phyloP scores from a whole-genome alignment of 2,888 invertebrate genomes.

The Cremastinae sp. region DNA sequence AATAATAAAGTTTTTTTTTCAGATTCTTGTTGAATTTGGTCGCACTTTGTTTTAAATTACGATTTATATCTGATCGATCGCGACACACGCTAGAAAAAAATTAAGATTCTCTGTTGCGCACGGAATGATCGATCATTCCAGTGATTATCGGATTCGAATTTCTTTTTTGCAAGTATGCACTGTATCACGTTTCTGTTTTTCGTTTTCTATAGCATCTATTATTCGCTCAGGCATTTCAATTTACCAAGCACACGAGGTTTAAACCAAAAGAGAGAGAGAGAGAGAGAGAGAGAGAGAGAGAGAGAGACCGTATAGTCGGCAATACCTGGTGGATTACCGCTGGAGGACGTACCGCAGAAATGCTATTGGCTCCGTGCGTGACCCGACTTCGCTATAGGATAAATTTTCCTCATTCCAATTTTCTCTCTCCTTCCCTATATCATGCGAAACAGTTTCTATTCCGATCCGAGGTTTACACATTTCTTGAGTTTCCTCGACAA shows the following conservation, averaged over 20 bases:
- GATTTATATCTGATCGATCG: too few relatives aligned
- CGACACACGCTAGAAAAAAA: too few relatives aligned
- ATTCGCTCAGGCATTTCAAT: slow-evolving; percentile 63
- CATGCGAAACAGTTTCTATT: slow-evolving; percentile 8
- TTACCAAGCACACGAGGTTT: slow-evolving; percentile 57
- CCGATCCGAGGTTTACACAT: slow-evolving; percentile 45
- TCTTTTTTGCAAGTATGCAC: not conserved
- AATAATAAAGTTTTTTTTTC: too few relatives aligned
- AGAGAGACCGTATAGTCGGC: slow-evolving; percentile 56
- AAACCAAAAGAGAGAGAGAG: slow-evolving; percentile 40
- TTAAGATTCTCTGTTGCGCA: too few relatives aligned
- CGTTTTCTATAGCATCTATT: slow-evolving; percentile 55
- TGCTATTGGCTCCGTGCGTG: slow-evolving; percentile 63
- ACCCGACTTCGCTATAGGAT: slow-evolving; percentile 63
- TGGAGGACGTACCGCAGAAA: slow-evolving; percentile 55
- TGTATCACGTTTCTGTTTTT: slow-evolving; percentile 14
- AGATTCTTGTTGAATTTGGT: too few relatives aligned
- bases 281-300: slow-evolving; percentile 20
- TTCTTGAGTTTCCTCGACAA: slow-evolving; percentile 39
- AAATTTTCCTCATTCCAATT: slow-evolving; percentile 54
- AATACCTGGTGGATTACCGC: slow-evolving; percentile 56
- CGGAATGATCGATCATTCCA: too few relatives aligned
- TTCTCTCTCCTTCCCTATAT: slow-evolving; percentile 35
- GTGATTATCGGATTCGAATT: not conserved
- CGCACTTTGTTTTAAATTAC: too few relatives aligned